Base-by-base conservation (phyloP, 2,888 invertebrate genomes). In the Perizoma affinitatum region DNA sequence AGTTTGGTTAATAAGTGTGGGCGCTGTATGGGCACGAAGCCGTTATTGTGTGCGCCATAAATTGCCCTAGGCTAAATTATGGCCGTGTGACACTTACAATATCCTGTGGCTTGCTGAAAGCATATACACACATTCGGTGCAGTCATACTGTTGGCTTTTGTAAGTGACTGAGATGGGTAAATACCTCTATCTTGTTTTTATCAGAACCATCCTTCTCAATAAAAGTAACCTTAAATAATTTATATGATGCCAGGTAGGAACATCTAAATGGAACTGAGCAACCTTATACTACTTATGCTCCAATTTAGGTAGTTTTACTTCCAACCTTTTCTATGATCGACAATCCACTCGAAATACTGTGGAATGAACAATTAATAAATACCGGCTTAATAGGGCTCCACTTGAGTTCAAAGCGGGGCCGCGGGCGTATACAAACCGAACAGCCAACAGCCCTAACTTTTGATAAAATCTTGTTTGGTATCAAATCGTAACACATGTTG, bases 1-100 rank as follows among this genome's bases (percentile, higher is more conserved):
- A 79, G 84, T 89, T 88, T 86, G 74, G 86, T 88, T 90, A 87
- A 86, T 86, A 86, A 82, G 86, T 83, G 90, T 91, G 86, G 91
- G 91, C 86, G 90, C 78, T 79, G 82, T 83, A 76, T 79, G 79
- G 79, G 76, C 86, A 82, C 83, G 79, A 78, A 82, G 80, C 82
- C 80, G 86, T 86, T 86, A 78, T 68, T 73, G 77, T 75, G 76
- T 76, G 67, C 71, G 54, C 72, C 76, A 79, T 84, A 83, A 80
- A 84, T 81, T 80, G 71, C 70, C 61, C 47, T 69, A 65, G 65
- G 61, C 60, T 66, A 70, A 75, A 72, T 60, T 54, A 63, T 54
- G 47, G 51, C 33, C 48, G 49, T 47, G 47, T 48, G 63, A 68
- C 64, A 62, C 61, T 61, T 57, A 33, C 54, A 48, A 61, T 61